Evolutionary conservation across 2,888 invertebrate species (phyloP).

Genomic region (Lysandra coridon): DNA sequence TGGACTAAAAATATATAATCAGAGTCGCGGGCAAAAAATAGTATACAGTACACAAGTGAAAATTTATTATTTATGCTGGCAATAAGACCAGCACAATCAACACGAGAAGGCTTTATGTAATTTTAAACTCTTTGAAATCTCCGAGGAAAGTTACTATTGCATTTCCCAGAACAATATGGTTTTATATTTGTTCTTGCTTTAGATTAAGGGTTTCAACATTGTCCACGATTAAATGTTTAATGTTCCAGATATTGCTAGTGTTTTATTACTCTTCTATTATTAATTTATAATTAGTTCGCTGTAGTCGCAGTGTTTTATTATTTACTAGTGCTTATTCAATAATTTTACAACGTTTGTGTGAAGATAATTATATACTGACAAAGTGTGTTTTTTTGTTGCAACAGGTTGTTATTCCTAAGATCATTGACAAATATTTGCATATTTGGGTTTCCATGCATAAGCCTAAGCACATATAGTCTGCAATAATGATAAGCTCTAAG

Average conservation of each 20-base stretch:
- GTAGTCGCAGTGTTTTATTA: not conserved
- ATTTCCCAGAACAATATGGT: not conserved
- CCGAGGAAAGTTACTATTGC: not conserved
- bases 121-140: slow-evolving; percentile 19
- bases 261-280: not conserved
- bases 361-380: not conserved
- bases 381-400: too few species aligned
- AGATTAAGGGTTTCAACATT: not conserved
- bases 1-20: too few species aligned
- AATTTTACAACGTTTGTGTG: not conserved
- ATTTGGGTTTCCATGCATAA: too few species aligned
- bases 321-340: not conserved
- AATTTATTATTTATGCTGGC: not conserved
- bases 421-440: too few species aligned
- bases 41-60: not conserved
- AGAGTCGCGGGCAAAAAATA: not conserved
- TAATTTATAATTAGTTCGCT: not conserved
- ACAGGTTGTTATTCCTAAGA: not conserved
- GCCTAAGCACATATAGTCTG: too few species aligned
- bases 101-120: not conserved
- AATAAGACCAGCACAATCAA: not conserved
- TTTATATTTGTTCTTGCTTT: not conserved
- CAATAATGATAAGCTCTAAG: too few species aligned
- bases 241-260: not conserved
- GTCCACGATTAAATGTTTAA: not conserved